Base-by-base conservation (phyloP, 1,140 invertebrate genomes). In the Brachionus rubens region DNA sequence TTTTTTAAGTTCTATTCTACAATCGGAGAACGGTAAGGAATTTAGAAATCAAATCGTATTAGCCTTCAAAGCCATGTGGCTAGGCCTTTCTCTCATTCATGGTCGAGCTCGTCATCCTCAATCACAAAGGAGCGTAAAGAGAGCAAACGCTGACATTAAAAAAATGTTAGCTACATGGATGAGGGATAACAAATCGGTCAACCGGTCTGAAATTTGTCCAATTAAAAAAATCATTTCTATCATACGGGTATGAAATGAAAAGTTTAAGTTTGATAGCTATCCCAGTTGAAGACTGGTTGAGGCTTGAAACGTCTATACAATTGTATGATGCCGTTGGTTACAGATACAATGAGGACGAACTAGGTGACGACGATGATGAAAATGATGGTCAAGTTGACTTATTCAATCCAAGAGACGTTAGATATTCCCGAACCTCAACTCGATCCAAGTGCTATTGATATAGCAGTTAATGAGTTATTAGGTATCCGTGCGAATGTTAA, bases 1-100 rank as follows among this genome's bases (percentile, higher is more conserved):
- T 77, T 24, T 77, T 68, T 54, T 46, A 3, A 28, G 50, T 50
- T 2, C 7, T 28, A 19, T 77, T 6, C 46, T 77, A 54, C 47
- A 75, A 30, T 75, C 68, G 4, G 47, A 50, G 26, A 50, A 50
- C 43, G 68, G 30, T 16, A 21, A 14, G 14, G 21, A 75, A 26
- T 50, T 75, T 24, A 26, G 30, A 26, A 56, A 52, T 75, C 52
- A 75, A 24, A 52, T 36, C 7, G 5, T 75, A n/a, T 26, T 28
- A 56, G 68, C 30, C 6, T 40, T 75, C 10, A 50, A 50, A n/a
- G 3, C 30, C 2, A 19, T 52, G 12, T 70, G 43, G 67, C 26
- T n/a, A 2, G 28, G 16, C 21, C 21, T 52, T 2, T 40, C 19
- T 6, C 10, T 75, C 16, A 56, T 75, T n/a, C 28, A 36, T 75